Evolutionary conservation across 1,140 invertebrate species (phyloP).

Genomic region (Papilio xuthus): DNA sequence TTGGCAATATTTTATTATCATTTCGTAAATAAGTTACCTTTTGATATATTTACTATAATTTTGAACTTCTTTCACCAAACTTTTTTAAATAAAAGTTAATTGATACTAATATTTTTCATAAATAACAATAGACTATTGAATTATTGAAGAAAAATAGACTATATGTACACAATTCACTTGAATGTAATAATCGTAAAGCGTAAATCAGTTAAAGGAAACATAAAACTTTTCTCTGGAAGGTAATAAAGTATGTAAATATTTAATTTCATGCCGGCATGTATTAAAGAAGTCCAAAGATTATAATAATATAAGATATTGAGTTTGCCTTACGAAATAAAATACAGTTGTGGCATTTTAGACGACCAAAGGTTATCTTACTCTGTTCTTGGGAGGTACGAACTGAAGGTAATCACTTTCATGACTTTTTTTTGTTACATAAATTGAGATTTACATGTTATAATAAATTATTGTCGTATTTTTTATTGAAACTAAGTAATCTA

Average conservation of each 20-base stretch:
- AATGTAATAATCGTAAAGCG: not conserved
- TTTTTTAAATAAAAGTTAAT: too few relatives aligned
- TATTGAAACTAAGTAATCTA: too few relatives aligned
- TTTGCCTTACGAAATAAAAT: slow-evolving; percentile 29
- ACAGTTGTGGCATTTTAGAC: slow-evolving; percentile 23
- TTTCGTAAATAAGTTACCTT: too few relatives aligned
- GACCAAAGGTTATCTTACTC: slow-evolving; percentile 22
- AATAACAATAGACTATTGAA: not conserved
- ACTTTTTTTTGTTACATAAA: not conserved
- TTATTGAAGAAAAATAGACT: not conserved
- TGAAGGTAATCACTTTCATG: not conserved
- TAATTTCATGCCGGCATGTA: not conserved
- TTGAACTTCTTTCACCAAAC: too few relatives aligned
- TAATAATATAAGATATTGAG: not conserved
- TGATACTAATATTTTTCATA: not conserved
- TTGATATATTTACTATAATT: too few relatives aligned
- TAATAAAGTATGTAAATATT: not conserved
- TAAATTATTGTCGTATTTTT: too few relatives aligned
- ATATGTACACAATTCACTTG: not conserved
- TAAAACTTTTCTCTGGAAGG: not conserved
- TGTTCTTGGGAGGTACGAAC: not conserved
- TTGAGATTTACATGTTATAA: too few relatives aligned
- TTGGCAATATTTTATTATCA: too few relatives aligned
- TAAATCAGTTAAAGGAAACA: not conserved
- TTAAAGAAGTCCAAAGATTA: not conserved